A percentile compares a stretch with the other conserved stretches of the same genome.
Conservation (phyloP, 1,140 invertebrate species). For the Semibalanus balanoides region DNA sequence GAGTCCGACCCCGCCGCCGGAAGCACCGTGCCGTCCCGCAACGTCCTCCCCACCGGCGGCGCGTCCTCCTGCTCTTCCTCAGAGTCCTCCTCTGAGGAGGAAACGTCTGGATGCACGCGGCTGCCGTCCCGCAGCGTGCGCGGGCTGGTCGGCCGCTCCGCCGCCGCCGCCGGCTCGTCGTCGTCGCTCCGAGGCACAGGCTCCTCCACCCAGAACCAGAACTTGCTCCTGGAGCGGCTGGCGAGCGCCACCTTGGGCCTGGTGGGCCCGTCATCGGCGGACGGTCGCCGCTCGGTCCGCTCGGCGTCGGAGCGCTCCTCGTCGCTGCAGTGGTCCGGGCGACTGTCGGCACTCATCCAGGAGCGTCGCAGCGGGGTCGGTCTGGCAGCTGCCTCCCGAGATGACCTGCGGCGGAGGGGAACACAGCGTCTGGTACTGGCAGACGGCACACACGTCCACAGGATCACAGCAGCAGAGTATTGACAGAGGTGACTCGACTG, state of each 20-base stretch:
- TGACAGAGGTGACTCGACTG: too few relatives aligned
- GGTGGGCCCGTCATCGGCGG: background rate
- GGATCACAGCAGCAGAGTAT: too few relatives aligned
- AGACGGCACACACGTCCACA: too few relatives aligned
- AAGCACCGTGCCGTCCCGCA: background rate
- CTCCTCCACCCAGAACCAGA: constrained; percentile 5
- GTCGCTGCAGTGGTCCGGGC: background rate
- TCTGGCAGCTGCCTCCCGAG: background rate
- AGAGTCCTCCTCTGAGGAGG: background rate
- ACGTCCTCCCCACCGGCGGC: background rate
- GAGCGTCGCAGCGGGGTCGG: background rate
- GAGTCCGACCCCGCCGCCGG: background rate
- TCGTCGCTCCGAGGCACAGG: background rate
- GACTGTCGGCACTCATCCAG: background rate
- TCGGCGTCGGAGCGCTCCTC: background rate
- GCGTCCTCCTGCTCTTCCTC: background rate
- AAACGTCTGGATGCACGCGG: background rate
- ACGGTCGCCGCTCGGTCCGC: background rate
- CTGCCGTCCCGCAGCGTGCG: background rate
- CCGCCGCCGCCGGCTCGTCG: background rate
- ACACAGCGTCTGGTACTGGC: too few relatives aligned
- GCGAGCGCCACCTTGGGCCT: background rate
- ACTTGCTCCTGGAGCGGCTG: background rate
- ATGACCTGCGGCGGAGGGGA: background rate
- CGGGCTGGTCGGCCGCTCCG: background rate